Conservation (phyloP, 2,797 vertebrate species). For the Ctenopoma multispine region DNA sequence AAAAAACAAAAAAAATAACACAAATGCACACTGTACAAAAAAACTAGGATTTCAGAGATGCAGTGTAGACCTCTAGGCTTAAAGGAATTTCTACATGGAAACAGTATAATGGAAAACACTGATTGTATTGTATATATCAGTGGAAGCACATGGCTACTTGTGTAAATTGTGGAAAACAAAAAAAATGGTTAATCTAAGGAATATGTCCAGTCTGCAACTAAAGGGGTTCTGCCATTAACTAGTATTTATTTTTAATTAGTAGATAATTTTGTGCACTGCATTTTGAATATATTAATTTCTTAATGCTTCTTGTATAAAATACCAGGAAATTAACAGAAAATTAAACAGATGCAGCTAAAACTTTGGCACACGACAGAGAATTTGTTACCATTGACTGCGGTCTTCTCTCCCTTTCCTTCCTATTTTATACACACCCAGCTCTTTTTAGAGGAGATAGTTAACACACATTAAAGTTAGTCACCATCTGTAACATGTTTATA, state of each 20-base stretch:
- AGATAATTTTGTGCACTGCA: background rate
- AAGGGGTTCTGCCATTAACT: conserved; percentile 6
- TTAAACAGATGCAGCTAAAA: background rate
- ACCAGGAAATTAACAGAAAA: too few relatives aligned
- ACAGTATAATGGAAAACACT: conserved; percentile 39
- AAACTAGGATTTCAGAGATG: conserved; percentile 19
- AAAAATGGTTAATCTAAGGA: conserved; percentile 8
- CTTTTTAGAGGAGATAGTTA: conserved; percentile 38
- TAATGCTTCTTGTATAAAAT: too few relatives aligned
- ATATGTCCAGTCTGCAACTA: background rate
- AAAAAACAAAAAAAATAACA: conserved; percentile 40
- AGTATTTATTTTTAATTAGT: too few relatives aligned
- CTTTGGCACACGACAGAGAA: background rate
- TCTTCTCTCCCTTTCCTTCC: conserved; percentile 7
- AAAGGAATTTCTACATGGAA: conserved; percentile 8
- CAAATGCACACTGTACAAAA: conserved; percentile 31
- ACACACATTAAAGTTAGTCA: conserved; percentile 46
- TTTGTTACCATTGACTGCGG: too few relatives aligned
- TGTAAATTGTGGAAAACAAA: conserved; percentile 1
- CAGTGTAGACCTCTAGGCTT: conserved; percentile 24
- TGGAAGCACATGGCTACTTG: background rate
- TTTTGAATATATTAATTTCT: background rate
- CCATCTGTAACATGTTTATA: conserved; percentile 69
- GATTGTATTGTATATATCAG: conserved; percentile 10
- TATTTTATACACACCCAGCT: conserved; percentile 25